Conservation (phyloP, 2,113 vertebrate species). For the Nyctereutes procyonoides region DNA sequence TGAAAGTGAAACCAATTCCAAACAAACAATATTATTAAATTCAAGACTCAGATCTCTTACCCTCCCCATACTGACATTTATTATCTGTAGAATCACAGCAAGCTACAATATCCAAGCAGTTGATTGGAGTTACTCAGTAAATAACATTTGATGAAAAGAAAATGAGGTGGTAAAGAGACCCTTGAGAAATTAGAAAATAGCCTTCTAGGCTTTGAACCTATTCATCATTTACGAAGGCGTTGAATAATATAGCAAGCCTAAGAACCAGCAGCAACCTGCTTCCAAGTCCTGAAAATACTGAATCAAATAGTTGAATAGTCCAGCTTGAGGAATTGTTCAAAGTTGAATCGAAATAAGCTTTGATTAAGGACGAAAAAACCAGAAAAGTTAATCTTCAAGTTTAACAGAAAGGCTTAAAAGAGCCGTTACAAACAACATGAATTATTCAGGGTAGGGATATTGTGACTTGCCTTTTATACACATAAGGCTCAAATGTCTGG, state of each 20-base stretch:
- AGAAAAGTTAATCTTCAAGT: slow-evolving; percentile 83
- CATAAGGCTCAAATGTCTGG: slow-evolving; percentile 66
- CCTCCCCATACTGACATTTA: slow-evolving; percentile 70
- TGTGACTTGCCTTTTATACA: slow-evolving; percentile 75
- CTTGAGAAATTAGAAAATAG: slow-evolving; percentile 85
- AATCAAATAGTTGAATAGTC: slow-evolving; percentile 68
- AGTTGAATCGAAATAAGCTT: slow-evolving; percentile 81
- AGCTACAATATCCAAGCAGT: slow-evolving; percentile 73
- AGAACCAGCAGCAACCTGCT: slow-evolving; percentile 74
- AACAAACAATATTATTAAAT: slow-evolving; percentile 74
- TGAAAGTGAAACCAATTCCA: slow-evolving; percentile 74
- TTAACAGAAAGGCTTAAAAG: slow-evolving; percentile 84
- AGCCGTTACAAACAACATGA: slow-evolving; percentile 84
- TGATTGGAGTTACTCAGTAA: slow-evolving; percentile 84
- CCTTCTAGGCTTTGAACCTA: slow-evolving; percentile 81
- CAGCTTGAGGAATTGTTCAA: slow-evolving; percentile 78
- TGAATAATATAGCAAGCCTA: slow-evolving; percentile 69
- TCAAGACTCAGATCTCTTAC: slow-evolving; percentile 66
- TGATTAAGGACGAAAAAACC: slow-evolving; percentile 81
- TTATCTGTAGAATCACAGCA: slow-evolving; percentile 78
- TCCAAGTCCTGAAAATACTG: slow-evolving; percentile 58
- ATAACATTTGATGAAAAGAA: slow-evolving; percentile 85
- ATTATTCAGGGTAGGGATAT: slow-evolving; percentile 84
- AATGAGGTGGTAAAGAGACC: slow-evolving; percentile 83
- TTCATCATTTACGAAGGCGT: slow-evolving; percentile 77